These are phyloP conservation scores for Larimichthys crocea DNA, from an alignment of 2,113 vertebrate species.

Conservation along the genomic window DNA sequence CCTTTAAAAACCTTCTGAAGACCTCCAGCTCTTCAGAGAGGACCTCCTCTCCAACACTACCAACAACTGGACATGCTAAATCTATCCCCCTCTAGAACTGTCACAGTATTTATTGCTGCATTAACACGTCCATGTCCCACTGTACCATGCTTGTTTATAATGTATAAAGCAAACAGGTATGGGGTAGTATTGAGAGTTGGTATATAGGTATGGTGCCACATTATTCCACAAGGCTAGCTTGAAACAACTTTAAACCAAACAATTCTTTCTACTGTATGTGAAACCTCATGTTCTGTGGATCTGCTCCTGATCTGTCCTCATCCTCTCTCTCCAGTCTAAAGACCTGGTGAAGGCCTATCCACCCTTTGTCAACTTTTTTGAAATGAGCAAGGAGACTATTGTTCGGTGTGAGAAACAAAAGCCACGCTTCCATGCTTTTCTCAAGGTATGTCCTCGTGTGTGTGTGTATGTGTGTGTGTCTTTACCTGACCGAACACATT, in stretches of 20 bases:
- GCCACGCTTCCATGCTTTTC: conserved; percentile 97
- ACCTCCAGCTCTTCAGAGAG: too few species aligned
- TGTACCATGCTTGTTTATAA: too few species aligned
- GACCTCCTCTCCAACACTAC: too few species aligned
- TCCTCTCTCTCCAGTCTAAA: conserved; percentile 87
- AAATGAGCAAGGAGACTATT: conserved; percentile 99
- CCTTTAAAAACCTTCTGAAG: too few species aligned
- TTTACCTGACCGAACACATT: not conserved
- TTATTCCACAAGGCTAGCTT: too few species aligned
- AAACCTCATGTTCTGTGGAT: not conserved
- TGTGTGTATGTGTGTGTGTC: too few species aligned
- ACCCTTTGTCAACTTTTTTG: conserved; percentile 98
- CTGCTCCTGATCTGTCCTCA: conserved; percentile 1
- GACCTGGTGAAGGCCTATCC: conserved; percentile 97
- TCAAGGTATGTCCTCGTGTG: conserved; percentile 91
- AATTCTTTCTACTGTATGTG: not conserved
- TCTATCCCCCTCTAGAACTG: too few species aligned
- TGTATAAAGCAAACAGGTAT: not conserved
- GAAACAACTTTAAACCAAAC: not conserved
- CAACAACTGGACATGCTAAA: too few species aligned
- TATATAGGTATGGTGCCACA: too few species aligned
- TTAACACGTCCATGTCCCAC: too few species aligned
- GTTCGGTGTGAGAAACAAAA: conserved; percentile 96
- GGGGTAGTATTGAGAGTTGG: not conserved
- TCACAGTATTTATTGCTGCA: too few species aligned